Base-by-base conservation (phyloP, 2,888 invertebrate genomes). In the Oscheius sp. region DNA sequence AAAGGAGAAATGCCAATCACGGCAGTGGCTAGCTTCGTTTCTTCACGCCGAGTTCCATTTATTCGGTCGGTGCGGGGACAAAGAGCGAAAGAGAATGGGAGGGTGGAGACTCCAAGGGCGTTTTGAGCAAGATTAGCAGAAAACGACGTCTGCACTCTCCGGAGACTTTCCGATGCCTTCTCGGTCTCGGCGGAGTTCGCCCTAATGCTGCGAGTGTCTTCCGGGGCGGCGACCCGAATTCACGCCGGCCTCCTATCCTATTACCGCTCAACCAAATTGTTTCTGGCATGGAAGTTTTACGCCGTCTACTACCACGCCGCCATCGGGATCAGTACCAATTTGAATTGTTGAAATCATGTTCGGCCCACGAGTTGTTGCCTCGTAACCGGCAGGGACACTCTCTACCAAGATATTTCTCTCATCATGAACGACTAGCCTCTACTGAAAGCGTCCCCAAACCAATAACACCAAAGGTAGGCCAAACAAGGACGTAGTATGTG, bases 271-370 rank as follows among this genome's bases (percentile, higher is more conserved):
- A 21, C 64, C 66, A 66, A 66, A 63, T 63, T 55, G 66, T 56
- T 66, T 66, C 66, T 66, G 66, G 66, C 66, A 80, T 80, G 80
- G 78, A 80, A 49, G 78, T 80, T 13, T 69, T 80, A 6, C 80
- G 80, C 5, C 70, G 76, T 46, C 73, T 80, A 6, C 73, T 78
- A 55, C 78, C 80, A 13, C 74, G 78, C 9, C 72, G 75, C 59
- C 73, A 74, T 25, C 72, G 82, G 9, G 80, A 80, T 43, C 77
- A 80, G 56, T 82, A 80, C 43, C 77, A 78, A 59, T 82, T 82
- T 69, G 80, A 80, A 53, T 55, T 82, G 64, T 72, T 82, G 18
- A 71, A 71, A 49, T 55, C 55, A 2, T 55, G 52, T 52, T 71
- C 71, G 3, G 71, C 71, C 2, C 71, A 71, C 29, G 71, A 71